Evolutionary conservation across 2,797 vertebrate species (phyloP), one percentile per base, ranked within the genome.

Genomic region (Brachymystax lenok): DNA sequence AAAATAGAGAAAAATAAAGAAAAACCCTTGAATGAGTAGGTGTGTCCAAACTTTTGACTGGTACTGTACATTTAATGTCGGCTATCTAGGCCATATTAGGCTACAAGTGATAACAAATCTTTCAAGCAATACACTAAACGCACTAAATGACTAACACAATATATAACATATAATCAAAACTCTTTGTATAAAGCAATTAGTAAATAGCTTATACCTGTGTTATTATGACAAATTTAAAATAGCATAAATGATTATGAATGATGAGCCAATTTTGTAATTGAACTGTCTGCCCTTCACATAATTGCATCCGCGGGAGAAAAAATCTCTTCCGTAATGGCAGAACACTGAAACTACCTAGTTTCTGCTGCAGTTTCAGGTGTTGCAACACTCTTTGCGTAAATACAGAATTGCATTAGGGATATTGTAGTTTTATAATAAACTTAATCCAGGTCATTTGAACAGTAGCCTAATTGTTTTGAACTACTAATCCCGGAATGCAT

Each of bases 281-380:
- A 59, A 6, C 54, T n/a, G 40, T 46, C 54, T 59, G 54, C 2
- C 6, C 19, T 56, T 56, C 54, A 64, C 6, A 46, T 66, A 13
- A 66, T 28, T 66, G 63, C 63, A 17, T 28, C 63, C 14, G 14
- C 14, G 63, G 63, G 27, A 64, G 61, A 66, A 2, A 64, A 5
- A 28, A 17, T n/a, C 6, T 46, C 12, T 24, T 7, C 27, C 7
- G 2, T 35, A 33, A 19, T 46, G 68, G n/a, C 75, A 75, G 4
- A 76, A 71, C 76, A 86, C 84, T 92, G 94, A 94, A 93, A 95
- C 93, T 68, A 56, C 68, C 77, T 63, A 24, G 8, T 86, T 79
- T 71, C 69, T 24, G 78, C 61, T 74, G 77, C 21, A 77, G 93
- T 94, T 94, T 95, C 94, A 94, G 93, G 93, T 91, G 88, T 88